A percentile compares a stretch with the other conserved stretches of the same genome.
Conservation (phyloP, 2,113 vertebrate species). For the Channa argus region DNA sequence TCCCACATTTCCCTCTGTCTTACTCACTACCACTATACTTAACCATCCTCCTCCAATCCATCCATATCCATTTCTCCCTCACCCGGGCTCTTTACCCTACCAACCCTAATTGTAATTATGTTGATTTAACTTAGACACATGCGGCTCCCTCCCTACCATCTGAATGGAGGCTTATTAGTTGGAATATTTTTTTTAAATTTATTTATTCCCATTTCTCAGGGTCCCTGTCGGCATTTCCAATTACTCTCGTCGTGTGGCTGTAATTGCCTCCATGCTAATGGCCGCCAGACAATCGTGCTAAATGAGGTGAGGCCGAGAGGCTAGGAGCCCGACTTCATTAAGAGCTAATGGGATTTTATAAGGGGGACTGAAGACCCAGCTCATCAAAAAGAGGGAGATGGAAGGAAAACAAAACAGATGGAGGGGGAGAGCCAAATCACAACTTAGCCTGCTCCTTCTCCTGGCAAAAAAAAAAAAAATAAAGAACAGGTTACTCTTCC, state of each 20-base stretch:
- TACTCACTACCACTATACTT: constrained; percentile 60
- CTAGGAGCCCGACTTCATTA: constrained; percentile 99
- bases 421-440: constrained; percentile 79
- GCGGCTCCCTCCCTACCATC: constrained; percentile 76
- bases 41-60: constrained; percentile 61
- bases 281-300: constrained; percentile 99
- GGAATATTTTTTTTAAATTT: constrained; percentile 93
- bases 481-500: constrained; percentile 56
- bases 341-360: constrained; percentile 99
- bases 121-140: constrained; percentile 98
- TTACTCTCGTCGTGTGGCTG: constrained; percentile 99
- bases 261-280: constrained; percentile 99
- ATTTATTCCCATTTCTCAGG: constrained; percentile 99
- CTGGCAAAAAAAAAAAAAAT: constrained; percentile 49
- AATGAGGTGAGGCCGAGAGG: constrained; percentile 99
- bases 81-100: constrained; percentile 78
- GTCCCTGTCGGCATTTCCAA: constrained; percentile 99
- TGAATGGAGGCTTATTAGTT: constrained; percentile 97
- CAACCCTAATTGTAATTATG: constrained; percentile 99
- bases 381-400: constrained; percentile 87
- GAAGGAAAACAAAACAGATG: constrained; percentile 87
- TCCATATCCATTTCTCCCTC: constrained; percentile 72
- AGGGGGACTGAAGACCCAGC: constrained; percentile 86
- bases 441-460: constrained; percentile 64
- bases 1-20: constrained; percentile 51